Evolutionary conservation across 2,797 vertebrate species (phyloP).

Genomic region (Pteronotus mesoamericanus): DNA sequence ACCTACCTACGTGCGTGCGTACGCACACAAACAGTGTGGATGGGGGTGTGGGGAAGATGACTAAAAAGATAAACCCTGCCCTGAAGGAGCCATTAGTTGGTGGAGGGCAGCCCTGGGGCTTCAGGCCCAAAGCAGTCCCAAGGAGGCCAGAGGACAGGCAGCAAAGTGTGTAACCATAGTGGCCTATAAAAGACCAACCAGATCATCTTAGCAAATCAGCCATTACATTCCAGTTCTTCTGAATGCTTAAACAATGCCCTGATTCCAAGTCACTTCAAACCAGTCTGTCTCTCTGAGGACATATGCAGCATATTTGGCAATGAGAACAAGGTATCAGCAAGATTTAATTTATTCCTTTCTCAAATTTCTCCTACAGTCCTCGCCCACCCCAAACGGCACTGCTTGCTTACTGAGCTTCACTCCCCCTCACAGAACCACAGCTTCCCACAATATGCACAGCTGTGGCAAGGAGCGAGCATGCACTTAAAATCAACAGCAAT

Average conservation of each 20-base stretch:
- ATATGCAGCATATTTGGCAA: conserved; percentile 59
- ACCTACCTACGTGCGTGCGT: neutral
- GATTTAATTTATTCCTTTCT: conserved; percentile 72
- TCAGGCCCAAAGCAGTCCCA: neutral
- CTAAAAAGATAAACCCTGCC: neutral
- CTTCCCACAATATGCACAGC: conserved; percentile 28
- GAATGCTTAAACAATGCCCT: conserved; percentile 60
- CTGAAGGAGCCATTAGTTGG: neutral
- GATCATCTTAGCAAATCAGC: neutral
- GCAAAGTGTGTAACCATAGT: neutral
- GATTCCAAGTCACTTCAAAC: conserved; percentile 61
- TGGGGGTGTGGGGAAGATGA: neutral
- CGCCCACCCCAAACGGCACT: conserved; percentile 20
- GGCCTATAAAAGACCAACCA: conserved; percentile 26
- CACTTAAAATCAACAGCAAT: conserved; percentile 70
- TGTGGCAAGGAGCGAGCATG: neutral
- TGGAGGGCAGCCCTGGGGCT: neutral
- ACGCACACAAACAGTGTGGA: neutral
- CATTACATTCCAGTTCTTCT: conserved; percentile 50
- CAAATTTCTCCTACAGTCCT: conserved; percentile 62
- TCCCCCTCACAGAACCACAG: conserved; percentile 45
- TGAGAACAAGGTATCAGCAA: conserved; percentile 66
- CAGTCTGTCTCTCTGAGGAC: conserved; percentile 62
- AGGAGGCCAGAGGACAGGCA: neutral
- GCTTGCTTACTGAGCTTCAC: conserved; percentile 58